Base-by-base conservation (phyloP, 2,113 vertebrate genomes). In the Neofelis nebulosa region DNA sequence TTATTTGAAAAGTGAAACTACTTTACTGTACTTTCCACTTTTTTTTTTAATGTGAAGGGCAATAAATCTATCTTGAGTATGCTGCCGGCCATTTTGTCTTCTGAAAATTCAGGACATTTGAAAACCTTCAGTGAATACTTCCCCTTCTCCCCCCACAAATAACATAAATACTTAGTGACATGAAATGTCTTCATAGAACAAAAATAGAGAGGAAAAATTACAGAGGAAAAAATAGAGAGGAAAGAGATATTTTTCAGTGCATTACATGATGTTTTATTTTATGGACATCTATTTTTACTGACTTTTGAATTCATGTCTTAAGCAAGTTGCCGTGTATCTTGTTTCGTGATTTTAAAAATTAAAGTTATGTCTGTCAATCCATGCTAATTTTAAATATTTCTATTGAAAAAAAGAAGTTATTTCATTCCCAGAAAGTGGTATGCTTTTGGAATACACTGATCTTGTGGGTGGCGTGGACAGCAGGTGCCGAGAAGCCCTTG, bases 221-320 rank as follows among this genome's bases (percentile, higher is more conserved):
- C 7, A 25, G 41, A 15, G 27, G 16, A 18, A 78, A 76, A 76
- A 81, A 41, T 33, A 74, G 4, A 33, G 3, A 93, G 50, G 55
- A 76, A 50, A 79, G 45, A 57, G 50, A 52, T 27, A 12, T 73
- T 90, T 80, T 82, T 81, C 14, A 85, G 48, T 50, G 4, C 4
- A 50, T 48, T 82, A 27, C 5, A 14, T 29, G 1, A 21, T 14
- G 29, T 74, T 88, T 86, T 83, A 69, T 89, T 50, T 91, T 73
- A n/a, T 33, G 38, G 82, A 74, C 25, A 71, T 65, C n/a, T 79
- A 57, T 63, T 12, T 57, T n/a, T 81, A 25, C 9, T 69, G 27
- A 87, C 86, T 92, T 92, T 31, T 73, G 41, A 88, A 83, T 76
- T 88, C 33, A 38, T 66, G 8, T 57, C 92, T 95, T 91, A 74